A percentile compares a stretch with the other conserved stretches of the same genome.
These are phyloP conservation scores for Hucho hucho DNA, from an alignment of 2,113 vertebrate species.

Conservation along the genomic window DNA sequence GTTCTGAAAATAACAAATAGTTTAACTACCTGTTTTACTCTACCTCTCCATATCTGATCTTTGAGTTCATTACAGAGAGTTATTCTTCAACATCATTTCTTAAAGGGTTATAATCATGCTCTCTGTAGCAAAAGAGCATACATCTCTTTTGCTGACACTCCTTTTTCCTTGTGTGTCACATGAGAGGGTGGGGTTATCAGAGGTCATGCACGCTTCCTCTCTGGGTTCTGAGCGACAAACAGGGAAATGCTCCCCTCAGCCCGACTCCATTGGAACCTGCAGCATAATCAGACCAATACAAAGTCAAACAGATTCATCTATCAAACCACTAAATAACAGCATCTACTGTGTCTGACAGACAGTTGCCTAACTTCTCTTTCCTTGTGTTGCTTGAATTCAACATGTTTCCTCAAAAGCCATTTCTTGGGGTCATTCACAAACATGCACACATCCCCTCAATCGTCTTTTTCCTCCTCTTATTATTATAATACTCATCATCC, in stretches of 20 bases:
- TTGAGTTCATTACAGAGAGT: neutral
- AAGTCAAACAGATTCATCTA: neutral
- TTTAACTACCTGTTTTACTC: neutral
- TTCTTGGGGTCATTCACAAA: neutral
- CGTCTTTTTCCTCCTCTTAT: neutral
- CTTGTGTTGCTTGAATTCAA: neutral
- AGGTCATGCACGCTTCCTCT: constrained; percentile 77
- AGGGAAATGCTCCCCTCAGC: constrained; percentile 79
- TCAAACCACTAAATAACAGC: neutral
- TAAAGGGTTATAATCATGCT: too few species aligned
- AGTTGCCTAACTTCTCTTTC: too few species aligned
- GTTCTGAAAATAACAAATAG: too few species aligned
- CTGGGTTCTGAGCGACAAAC: constrained; percentile 82
- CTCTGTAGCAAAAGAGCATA: neutral
- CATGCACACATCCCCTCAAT: neutral
- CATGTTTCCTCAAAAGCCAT: neutral
- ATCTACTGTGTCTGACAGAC: too few species aligned
- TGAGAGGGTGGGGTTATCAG: neutral
- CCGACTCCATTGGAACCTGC: constrained; percentile 78
- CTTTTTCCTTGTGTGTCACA: neutral
- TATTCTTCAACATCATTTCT: neutral
- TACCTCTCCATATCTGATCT: neutral
- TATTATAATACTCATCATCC: neutral
- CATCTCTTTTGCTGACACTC: neutral
- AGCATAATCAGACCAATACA: constrained; percentile 14